Evolutionary conservation across 2,888 invertebrate species (phyloP), one percentile per base, ranked within the genome.

Genomic region (Nephrocerus scutellatus): DNA sequence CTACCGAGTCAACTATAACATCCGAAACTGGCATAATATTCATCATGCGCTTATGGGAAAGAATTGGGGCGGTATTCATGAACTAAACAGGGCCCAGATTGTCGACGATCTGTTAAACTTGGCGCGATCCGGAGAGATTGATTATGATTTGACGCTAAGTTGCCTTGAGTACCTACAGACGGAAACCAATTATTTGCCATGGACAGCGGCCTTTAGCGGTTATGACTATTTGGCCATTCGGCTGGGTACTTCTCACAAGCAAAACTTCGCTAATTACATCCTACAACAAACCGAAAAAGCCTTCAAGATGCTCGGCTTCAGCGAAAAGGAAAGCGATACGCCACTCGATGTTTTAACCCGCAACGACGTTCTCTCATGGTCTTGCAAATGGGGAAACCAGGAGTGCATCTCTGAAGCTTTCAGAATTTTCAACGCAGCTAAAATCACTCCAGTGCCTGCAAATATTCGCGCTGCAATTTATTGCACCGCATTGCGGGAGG

Each of bases 401-500:
- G 72, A 73, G 5, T 84, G 84, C 53, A 53, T 74, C 3, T 44
- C 53, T 0, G 68, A 74, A 18, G 59, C 72, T 0, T 24, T 46
- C 24, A 15, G 31, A n/a, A 23, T 44, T n/a, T 46, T 46, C 29
- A 41, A 54, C 7, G 54, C 48, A 3, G 29, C 51, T n/a, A 26
- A 44, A 5, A 31, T 30, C 10, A 43, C 44, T 74, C 40, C 44
- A 5, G 57, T 77, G 19, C 70, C 76, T 15, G 74, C 74, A 6
- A 82, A 88, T 55, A 72, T 79, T 34, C 79, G 83, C 35, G 65
- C 73, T 16, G 74, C 77, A 34, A 82, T 88, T 1, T 89, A 87
- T 66, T 89, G 89, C 58, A 77, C 76, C 14, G 84, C 75, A 2
- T 70, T 90, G 7, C 74, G 77, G n/a, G 61, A 75, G 20, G 84